Conservation (phyloP, 2,797 vertebrate species). For the Gallinago stenura region DNA sequence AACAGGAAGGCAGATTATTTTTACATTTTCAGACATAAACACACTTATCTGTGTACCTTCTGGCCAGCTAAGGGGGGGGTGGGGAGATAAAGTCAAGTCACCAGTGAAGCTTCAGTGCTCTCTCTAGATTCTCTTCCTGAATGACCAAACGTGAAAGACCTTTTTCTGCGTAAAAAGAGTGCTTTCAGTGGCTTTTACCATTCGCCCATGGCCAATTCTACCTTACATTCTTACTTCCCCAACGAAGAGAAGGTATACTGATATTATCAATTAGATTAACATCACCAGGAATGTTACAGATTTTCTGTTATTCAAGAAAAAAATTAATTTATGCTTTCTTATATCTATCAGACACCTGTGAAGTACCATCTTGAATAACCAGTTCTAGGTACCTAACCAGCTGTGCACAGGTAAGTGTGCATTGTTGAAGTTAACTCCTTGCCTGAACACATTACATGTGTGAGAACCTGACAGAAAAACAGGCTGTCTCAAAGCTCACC, state of each 20-base stretch:
- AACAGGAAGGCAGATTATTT: not conserved
- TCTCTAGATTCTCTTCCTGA: not conserved
- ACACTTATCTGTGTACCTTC: not conserved
- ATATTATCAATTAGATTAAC: not conserved
- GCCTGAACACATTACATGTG: not conserved
- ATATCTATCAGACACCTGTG: not conserved
- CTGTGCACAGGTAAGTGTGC: not conserved
- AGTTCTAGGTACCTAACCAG: constrained; percentile 16
- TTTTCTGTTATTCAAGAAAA: not conserved
- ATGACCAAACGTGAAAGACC: not conserved
- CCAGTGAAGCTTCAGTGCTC: not conserved
- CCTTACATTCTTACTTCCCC: not conserved
- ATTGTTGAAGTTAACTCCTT: not conserved
- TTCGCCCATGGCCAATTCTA: not conserved
- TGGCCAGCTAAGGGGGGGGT: not conserved
- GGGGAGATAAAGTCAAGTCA: not conserved
- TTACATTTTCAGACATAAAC: not conserved
- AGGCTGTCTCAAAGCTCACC: too few species aligned
- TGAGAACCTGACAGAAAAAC: too few species aligned
- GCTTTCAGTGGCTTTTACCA: not conserved
- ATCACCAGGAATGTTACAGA: not conserved
- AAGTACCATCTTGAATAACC: constrained; percentile 22
- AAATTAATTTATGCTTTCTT: not conserved
- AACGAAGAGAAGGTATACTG: not conserved
- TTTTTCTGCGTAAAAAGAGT: not conserved